Conservation (phyloP, 2,113 vertebrate genomes). For the Melozone crissalis region DNA sequence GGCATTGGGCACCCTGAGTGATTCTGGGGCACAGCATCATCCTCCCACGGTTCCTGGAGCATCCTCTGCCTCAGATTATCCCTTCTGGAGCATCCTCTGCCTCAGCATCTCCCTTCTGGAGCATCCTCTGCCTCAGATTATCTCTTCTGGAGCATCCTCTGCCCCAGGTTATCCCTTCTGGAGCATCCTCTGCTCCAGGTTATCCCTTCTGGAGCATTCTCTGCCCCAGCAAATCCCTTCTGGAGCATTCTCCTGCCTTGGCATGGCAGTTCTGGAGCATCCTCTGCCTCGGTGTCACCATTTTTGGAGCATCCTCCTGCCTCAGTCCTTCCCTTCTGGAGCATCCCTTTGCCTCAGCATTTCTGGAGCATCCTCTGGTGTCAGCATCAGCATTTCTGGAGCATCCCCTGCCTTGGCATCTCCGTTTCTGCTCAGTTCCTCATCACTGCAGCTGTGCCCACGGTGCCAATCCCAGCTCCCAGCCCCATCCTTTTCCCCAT, state of each 20-base stretch:
- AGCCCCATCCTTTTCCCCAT: not conserved
- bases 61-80: not conserved
- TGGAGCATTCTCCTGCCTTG: not conserved
- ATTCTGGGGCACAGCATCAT: not conserved
- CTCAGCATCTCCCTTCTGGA: not conserved
- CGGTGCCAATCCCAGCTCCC: not conserved
- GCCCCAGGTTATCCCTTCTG: no score
- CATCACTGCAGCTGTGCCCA: not conserved
- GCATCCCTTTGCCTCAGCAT: not conserved
- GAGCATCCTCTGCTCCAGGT: no score
- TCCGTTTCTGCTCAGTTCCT: rapidly evolving
- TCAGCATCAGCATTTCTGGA: not conserved
- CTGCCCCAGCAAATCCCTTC: no score
- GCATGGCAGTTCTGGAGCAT: no score
- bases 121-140: not conserved
- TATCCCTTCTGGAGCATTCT: not conserved
- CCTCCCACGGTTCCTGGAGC: not conserved
- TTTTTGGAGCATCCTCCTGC: not conserved
- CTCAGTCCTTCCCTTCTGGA: not conserved
- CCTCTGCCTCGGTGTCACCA: no score
- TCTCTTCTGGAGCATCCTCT: not conserved
- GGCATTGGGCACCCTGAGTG: not conserved
- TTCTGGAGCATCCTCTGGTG: not conserved
- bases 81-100: not conserved
- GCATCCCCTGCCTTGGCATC: not conserved